These are phyloP conservation scores for Pseudopodoces humilis DNA, from an alignment of 2,113 vertebrate genomes.

Conservation along the genomic window DNA sequence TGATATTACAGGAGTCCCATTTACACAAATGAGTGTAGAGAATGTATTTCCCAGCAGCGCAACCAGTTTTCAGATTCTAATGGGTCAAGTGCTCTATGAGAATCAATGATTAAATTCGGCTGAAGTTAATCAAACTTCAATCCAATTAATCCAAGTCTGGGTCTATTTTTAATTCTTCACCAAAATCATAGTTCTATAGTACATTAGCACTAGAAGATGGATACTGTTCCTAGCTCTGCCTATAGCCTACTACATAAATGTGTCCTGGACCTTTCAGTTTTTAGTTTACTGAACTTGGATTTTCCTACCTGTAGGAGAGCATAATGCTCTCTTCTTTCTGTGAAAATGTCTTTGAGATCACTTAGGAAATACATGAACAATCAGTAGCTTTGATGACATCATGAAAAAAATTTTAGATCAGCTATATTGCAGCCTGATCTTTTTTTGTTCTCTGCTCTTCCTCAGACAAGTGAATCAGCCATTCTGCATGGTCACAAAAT, in stretches of 20 bases:
- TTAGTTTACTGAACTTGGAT: background rate
- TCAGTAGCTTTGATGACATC: background rate
- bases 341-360: background rate
- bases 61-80: background rate
- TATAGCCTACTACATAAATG: fast-evolving
- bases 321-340: background rate
- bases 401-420: background rate
- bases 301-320: background rate
- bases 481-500: background rate
- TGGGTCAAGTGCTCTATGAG: background rate
- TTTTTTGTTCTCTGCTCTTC: background rate
- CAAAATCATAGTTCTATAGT: background rate
- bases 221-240: background rate
- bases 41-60: background rate
- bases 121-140: background rate
- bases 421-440: background rate
- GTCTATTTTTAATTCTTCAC: background rate
- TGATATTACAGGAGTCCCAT: background rate
- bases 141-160: background rate
- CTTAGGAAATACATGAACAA: background rate
- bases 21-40: background rate
- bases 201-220: background rate
- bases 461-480: no score
- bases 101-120: background rate
- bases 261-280: background rate